Evolutionary conservation across 2,797 vertebrate species (phyloP), one percentile per base, ranked within the genome.

Genomic region (Malurus splendens): DNA sequence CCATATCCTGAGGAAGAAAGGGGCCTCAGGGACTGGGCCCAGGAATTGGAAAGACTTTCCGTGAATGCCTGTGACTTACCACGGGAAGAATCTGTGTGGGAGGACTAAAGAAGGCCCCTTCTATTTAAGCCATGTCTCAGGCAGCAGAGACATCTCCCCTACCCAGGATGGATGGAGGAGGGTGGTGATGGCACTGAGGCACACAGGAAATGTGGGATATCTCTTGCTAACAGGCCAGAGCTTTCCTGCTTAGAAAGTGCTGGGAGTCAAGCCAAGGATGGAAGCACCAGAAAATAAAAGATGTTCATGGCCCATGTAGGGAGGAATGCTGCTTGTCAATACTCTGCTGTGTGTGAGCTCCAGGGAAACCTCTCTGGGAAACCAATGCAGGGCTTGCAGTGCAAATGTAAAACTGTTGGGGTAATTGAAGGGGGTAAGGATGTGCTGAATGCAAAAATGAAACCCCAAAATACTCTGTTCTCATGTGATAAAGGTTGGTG

Each of bases 221-320:
- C 30, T 32, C 39, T 61, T 71, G 57, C 39, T 30, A 55, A 51
- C 3, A n/a, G 32, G 5, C 7, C 38, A 78, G 33, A 87, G 14
- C 23, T 66, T 80, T 72, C 14, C 45, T 67, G 30, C 64, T 72
- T 76, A n/a, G 64, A 55, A 76, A 68, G 20, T n/a, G 15, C 20
- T 59, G 45, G 5, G 20, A 78, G 15, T 38, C 32, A 64, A 72
- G 25, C 10, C 28, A 62, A 54, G 68, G 62, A 54, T 27, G 39
- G 45, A 80, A 64, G 16, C 32, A 72, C 7, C 25, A 42, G 27
- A 72, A 89, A 64, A 67, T 18, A 20, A 61, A 71, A 75, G 39
- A 7, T n/a, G 17, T 32, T 52, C 14, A 19, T 0, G 4, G 17
- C 6, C n/a, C 0, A 0, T 20, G 48, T 33, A 64, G 32, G 9